Evolutionary conservation across 2,113 vertebrate genomes (phyloP), one percentile per base, ranked within the genome.

Genomic region (Haplochromis burtoni): DNA sequence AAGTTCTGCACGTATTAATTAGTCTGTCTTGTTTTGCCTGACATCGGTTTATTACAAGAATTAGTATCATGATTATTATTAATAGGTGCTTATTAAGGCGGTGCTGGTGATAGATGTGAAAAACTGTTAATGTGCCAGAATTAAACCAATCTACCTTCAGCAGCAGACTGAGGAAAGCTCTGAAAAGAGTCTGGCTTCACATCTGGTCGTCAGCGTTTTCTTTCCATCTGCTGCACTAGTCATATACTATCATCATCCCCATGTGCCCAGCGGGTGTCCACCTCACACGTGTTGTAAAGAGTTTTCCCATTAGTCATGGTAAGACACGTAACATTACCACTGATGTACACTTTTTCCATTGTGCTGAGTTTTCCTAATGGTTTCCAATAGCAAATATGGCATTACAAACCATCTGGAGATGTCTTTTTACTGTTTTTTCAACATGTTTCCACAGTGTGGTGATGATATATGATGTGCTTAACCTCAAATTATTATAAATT

Each of bases 131-230:
- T 84, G 76, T 79, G 73, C 82, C 89, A 68, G 59, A 87, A 42
- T 82, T 26, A 59, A 84, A 85, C 26, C 45, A 79, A 7, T 13
- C 66, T 78, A 86, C 80, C 61, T 88, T 45, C 87, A 79, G 85
- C 84, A 73, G 76, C 54, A 86, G 80, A 38, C 68, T 6, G 78
- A 82, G 38, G 21, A 33, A 81, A 80, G 79, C 51, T 55, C 76
- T 83, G 9, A 73, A 80, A 85, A 80, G 68, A 8, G 7, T 81
- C 87, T 73, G 66, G 66, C 82, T 87, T 84, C 92, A 95, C 94
- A 94, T 95, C 92, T 95, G 92, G 88, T 83, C 10, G 68, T 91
- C 92, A 89, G 90, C 49, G 3, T 45, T 93, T 91, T 89, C 66
- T 89, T 89, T 90, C 88, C 92, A 33, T 91, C 55, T 91, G 85